Evolutionary conservation across 1,140 invertebrate species (phyloP).

Genomic region (Diabrotica undecimpunctata): DNA sequence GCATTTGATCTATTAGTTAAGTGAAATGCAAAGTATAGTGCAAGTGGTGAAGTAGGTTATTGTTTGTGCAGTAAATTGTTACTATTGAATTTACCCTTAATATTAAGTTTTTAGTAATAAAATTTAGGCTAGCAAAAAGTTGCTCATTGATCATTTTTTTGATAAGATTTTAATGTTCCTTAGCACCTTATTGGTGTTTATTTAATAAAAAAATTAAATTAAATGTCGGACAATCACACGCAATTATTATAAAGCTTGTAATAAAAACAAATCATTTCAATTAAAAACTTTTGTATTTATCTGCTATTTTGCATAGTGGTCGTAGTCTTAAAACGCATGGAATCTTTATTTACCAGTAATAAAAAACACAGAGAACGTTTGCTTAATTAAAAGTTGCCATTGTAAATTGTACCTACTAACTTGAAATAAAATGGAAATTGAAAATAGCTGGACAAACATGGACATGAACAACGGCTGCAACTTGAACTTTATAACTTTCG

Average conservation of each 20-base stretch:
- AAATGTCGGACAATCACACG: no score
- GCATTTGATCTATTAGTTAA: no score
- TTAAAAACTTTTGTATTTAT: not conserved
- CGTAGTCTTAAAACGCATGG: conserved; percentile 17
- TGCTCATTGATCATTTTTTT: no score
- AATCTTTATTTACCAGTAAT: conserved; percentile 20
- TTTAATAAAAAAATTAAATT: no score
- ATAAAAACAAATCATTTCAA: not conserved
- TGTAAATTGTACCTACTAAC: conserved; percentile 18
- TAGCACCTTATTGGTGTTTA: no score
- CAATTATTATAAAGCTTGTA: not conserved
- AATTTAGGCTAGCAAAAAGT: no score
- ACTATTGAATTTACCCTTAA: no score
- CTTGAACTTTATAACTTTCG: conserved; percentile 28
- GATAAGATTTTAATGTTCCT: no score
- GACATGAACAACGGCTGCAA: conserved; percentile 21
- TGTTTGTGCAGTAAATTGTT: no score
- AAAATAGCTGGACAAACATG: conserved; percentile 32
- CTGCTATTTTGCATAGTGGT: not conserved
- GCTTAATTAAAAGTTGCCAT: conserved; percentile 27
- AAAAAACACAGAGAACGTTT: conserved; percentile 22
- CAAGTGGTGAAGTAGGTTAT: no score
- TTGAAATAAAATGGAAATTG: conserved; percentile 26
- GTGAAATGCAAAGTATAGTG: no score
- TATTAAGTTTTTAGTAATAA: no score